A percentile compares a stretch with the other conserved stretches of the same genome.
phyloP scores from a whole-genome alignment of 1,140 invertebrate species.

The Bombus consobrinus region DNA sequence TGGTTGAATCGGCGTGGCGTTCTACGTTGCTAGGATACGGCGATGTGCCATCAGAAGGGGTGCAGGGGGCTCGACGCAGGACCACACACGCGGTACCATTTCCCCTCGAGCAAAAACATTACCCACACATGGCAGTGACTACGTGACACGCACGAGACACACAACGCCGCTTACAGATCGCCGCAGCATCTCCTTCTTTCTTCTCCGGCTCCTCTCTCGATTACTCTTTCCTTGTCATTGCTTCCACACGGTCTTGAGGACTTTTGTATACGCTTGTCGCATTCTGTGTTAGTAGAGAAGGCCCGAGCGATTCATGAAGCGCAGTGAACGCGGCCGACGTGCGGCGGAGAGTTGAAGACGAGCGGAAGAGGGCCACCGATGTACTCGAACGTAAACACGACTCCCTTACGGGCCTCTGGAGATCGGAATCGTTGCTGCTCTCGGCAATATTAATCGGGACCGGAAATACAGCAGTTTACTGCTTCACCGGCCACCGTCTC shows the following conservation, averaged over 20 bases:
- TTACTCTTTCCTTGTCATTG: slow-evolving; percentile 46
- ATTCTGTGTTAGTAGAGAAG: slow-evolving; percentile 34
- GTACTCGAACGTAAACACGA: slow-evolving; percentile 49
- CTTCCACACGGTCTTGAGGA: slow-evolving; percentile 48
- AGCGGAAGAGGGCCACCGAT: slow-evolving; percentile 37
- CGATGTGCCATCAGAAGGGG: slow-evolving; percentile 68
- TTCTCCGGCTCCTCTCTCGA: neutral
- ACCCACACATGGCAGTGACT: slow-evolving; percentile 68
- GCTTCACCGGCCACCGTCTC: neutral
- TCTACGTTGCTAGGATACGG: slow-evolving; percentile 80
- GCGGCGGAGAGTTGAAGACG: slow-evolving; percentile 31
- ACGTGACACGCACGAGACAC: slow-evolving; percentile 62
- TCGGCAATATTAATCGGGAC: slow-evolving; percentile 41
- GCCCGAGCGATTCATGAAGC: slow-evolving; percentile 13
- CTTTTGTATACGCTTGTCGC: slow-evolving; percentile 51
- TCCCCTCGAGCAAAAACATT: slow-evolving; percentile 82
- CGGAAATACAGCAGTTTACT: slow-evolving; percentile 48
- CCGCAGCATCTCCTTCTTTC: slow-evolving; percentile 14
- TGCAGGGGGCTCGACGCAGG: slow-evolving; percentile 72
- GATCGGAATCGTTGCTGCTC: slow-evolving; percentile 42
- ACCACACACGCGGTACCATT: slow-evolving; percentile 82
- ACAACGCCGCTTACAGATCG: slow-evolving; percentile 39
- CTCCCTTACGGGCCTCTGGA: slow-evolving; percentile 30
- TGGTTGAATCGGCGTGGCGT: slow-evolving; percentile 75
- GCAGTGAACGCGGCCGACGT: slow-evolving; percentile 25